Evolutionary conservation across 2,888 invertebrate genomes (phyloP), one percentile per base, ranked within the genome.

Genomic region (Hecatera dysodea): DNA sequence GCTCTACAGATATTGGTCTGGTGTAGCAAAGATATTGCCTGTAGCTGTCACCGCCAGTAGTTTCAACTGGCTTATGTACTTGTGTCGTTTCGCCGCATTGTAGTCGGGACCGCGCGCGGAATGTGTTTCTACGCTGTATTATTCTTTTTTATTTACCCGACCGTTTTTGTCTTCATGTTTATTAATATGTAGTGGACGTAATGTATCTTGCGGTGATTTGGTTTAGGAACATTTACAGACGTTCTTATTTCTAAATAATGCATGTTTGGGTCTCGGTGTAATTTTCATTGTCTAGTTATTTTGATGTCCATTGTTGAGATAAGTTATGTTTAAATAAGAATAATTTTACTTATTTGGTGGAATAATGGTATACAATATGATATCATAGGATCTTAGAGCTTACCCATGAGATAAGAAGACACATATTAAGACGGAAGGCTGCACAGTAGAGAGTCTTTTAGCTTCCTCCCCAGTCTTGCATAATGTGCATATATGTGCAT

Each of bases 11-110:
- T 93, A 93, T 93, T 93, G 93, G 92, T 91, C 90, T 91, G 89
- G 90, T 87, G 85, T 86, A 88, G 90, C 90, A 90, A 91, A 93
- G 93, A 94, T 94, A 94, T 94, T 93, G 94, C 93, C 90, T 93
- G 92, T 94, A 91, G 90, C 93, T 94, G 94, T 93, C 94, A 92
- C 87, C 87, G 85, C 77, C 93, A 93, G 92, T 90, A 90, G 87
- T 89, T 90, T 86, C 89, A 88, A 90, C 91, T 90, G 87, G 92
- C 92, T 93, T 92, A 91, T 92, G 91, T 90, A 91, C 91, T 92
- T 89, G 91, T 90, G 89, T 90, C 88, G 87, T 85, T 76, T 69
- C 77, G 62, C 78, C 78, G 81, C 87, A 87, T 89, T 89, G 89
- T 89, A 81, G 86, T 88, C 86, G 72, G 78, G 84, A 87, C 82